A percentile compares a stretch with the other conserved stretches of the same genome.
These are phyloP conservation scores for Campylorhamphus procurvoides DNA, from an alignment of 2,113 vertebrate species.

Conservation along the genomic window DNA sequence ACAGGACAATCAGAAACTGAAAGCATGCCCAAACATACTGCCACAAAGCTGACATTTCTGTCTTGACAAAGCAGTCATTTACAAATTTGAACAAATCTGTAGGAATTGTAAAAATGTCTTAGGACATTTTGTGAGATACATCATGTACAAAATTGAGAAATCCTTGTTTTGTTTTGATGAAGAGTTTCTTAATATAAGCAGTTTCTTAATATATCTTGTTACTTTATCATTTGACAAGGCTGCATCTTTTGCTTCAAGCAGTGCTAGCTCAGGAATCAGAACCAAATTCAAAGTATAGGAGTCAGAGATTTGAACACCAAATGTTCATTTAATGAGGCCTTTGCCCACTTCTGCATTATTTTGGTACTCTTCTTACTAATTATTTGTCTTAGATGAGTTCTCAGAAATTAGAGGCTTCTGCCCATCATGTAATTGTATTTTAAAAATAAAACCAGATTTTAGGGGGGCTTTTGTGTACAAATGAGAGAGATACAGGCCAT, in stretches of 20 bases:
- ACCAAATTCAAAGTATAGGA: neutral
- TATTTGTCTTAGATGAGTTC: constrained; percentile 47
- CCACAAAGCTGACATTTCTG: neutral
- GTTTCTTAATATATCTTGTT: neutral
- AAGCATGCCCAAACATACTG: neutral
- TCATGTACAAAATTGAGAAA: neutral
- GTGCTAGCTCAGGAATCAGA: neutral
- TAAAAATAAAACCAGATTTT: constrained; percentile 62
- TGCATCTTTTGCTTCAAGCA: neutral
- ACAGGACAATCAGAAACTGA: neutral
- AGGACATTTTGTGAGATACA: neutral
- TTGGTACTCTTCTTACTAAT: constrained; percentile 35
- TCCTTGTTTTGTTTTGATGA: neutral
- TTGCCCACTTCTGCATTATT: neutral
- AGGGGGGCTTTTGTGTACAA: constrained; percentile 22
- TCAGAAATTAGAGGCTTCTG: constrained; percentile 55
- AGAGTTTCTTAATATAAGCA: constrained; percentile 7
- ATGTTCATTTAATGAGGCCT: constrained; percentile 28
- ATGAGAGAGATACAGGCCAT: constrained; percentile 46
- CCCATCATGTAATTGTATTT: constrained; percentile 55
- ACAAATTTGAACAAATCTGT: neutral
- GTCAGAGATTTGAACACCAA: neutral
- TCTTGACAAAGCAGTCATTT: neutral
- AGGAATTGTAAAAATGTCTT: neutral
- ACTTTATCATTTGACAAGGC: constrained; percentile 19